Evolutionary conservation across 2,113 vertebrate species (phyloP).

Genomic region (Protomyctophum bolini): DNA sequence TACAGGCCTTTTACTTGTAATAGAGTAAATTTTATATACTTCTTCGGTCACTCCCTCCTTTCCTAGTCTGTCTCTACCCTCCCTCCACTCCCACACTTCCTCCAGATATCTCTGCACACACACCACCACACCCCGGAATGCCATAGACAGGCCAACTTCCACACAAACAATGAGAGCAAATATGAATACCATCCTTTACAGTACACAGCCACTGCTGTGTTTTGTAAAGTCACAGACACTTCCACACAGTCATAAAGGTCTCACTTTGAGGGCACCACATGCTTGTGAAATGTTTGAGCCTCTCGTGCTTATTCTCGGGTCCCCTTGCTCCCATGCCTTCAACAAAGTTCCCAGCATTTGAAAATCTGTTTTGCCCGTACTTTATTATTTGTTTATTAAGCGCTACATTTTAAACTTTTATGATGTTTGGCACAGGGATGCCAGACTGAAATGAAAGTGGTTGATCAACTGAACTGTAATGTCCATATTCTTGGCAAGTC

Average conservation of each 20-base stretch:
- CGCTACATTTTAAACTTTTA: background rate
- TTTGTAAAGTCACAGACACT: background rate
- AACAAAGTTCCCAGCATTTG: background rate
- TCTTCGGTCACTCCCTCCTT: constrained; percentile 34
- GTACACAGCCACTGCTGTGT: background rate
- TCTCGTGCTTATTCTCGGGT: constrained; percentile 10
- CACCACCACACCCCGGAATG: constrained; percentile 71
- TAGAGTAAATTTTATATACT: no score
- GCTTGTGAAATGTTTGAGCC: constrained; percentile 29
- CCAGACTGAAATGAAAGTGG: no score
- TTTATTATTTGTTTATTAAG: background rate
- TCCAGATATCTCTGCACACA: constrained; percentile 54
- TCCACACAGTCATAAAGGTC: background rate
- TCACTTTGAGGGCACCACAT: constrained; percentile 10
- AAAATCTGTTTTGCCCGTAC: background rate
- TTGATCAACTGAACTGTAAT: no score
- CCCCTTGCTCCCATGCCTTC: constrained; percentile 11
- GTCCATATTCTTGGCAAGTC: no score
- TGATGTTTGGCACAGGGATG: no score
- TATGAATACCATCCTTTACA: constrained; percentile 20
- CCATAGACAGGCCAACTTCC: constrained; percentile 58
- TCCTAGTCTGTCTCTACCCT: constrained; percentile 53
- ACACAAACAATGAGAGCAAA: constrained; percentile 43
- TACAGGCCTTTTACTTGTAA: no score
- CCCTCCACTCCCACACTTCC: constrained; percentile 73